These are phyloP conservation scores for Elanus axillaris DNA, from an alignment of 2,113 vertebrate genomes.

Conservation along the genomic window DNA sequence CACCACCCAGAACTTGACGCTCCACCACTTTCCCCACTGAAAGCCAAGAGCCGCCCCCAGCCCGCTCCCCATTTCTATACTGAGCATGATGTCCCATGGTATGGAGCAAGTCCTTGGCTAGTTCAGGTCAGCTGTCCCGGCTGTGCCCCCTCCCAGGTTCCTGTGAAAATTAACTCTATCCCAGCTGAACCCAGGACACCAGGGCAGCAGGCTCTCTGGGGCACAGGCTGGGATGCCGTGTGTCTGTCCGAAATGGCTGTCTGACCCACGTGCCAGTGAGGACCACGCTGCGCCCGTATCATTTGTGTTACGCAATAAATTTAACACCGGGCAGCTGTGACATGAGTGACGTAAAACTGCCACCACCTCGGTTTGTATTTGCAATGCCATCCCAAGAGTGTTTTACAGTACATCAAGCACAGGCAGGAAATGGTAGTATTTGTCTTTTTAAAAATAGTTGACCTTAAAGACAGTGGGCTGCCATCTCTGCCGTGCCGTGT, in stretches of 20 bases:
- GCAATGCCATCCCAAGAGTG: not conserved
- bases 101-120: too few relatives aligned
- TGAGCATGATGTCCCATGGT: too few relatives aligned
- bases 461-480: not conserved
- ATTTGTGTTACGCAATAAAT: not conserved
- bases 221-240: not conserved
- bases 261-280: not conserved
- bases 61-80: too few relatives aligned
- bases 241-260: rapidly evolving
- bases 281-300: too few relatives aligned
- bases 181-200: too few relatives aligned
- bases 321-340: not conserved
- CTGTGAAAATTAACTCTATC: too few relatives aligned
- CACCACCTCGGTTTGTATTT: not conserved
- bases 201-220: not conserved
- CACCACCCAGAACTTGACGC: too few relatives aligned
- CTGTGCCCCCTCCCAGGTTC: too few relatives aligned
- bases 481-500: not conserved
- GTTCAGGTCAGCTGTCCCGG: too few relatives aligned
- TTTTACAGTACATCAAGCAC: not conserved
- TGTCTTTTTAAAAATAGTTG: not conserved
- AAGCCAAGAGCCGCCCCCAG: too few relatives aligned
- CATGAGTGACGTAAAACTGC: not conserved
- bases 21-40: too few relatives aligned
- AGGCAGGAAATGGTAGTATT: not conserved